These are phyloP conservation scores for Lonchura striata DNA, from an alignment of 2,113 vertebrate species.

Conservation along the genomic window DNA sequence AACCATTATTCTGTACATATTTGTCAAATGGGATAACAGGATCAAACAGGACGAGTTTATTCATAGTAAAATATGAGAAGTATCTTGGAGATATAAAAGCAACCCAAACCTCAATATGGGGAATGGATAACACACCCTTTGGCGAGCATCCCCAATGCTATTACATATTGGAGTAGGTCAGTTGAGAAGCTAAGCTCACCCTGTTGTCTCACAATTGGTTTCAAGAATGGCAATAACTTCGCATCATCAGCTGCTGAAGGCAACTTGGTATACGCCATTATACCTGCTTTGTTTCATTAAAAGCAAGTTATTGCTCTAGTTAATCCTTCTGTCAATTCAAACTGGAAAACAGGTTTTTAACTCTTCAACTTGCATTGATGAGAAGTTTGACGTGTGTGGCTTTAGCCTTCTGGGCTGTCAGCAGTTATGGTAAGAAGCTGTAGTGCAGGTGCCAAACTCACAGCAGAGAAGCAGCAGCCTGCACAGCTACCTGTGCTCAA, in stretches of 20 bases:
- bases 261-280: neutral
- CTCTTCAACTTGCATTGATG: neutral
- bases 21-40: neutral
- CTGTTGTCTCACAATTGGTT: neutral
- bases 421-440: fast-evolving
- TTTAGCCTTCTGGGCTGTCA: neutral
- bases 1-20: neutral
- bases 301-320: neutral
- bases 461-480: neutral
- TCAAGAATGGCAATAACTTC: neutral
- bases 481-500: neutral
- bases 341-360: neutral
- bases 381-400: neutral
- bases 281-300: neutral
- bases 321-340: neutral
- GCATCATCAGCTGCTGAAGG: neutral
- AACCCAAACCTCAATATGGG: neutral
- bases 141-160: neutral
- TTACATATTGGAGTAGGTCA: neutral
- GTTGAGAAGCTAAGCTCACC: neutral
- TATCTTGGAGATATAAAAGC: neutral
- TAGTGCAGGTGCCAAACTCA: neutral
- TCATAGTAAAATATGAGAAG: neutral
- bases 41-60: neutral
- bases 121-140: neutral